Evolutionary conservation across 2,113 vertebrate genomes (phyloP).

Genomic region (Channa argus): DNA sequence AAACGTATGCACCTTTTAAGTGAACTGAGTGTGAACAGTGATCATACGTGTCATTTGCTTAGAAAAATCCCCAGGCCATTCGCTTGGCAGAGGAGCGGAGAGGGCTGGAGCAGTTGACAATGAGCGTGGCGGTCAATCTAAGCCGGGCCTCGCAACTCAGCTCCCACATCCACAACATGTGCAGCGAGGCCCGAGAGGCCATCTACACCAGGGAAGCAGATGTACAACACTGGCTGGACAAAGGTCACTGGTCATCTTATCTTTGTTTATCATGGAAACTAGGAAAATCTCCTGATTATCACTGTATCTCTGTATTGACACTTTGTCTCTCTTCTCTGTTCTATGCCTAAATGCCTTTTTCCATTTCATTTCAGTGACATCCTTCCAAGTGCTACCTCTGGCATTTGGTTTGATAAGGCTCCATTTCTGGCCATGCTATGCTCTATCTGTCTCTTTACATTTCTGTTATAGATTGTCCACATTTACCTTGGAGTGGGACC

Average conservation of each 20-base stretch:
- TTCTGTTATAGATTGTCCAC: background rate
- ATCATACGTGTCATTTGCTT: constrained; percentile 23
- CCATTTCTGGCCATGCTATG: background rate
- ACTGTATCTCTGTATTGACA: background rate
- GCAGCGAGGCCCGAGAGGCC: constrained; percentile 91
- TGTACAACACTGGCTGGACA: constrained; percentile 92
- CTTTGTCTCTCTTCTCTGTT: constrained; percentile 7
- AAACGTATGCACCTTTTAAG: too few species aligned
- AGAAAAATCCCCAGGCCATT: constrained; percentile 95
- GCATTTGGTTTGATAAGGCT: constrained; percentile 16
- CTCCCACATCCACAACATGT: constrained; percentile 91
- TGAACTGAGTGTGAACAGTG: background rate
- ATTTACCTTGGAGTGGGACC: constrained; percentile 3
- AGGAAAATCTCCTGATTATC: background rate
- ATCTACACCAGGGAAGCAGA: constrained; percentile 93
- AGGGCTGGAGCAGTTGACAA: constrained; percentile 88
- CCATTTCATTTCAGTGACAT: constrained; percentile 16
- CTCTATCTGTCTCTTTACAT: constrained; percentile 6
- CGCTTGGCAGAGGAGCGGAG: constrained; percentile 92
- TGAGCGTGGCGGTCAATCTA: constrained; percentile 92
- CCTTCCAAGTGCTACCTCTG: constrained; percentile 9
- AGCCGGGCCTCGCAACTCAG: constrained; percentile 91
- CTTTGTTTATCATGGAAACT: constrained; percentile 14
- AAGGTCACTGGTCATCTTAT: constrained; percentile 82
- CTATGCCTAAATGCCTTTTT: constrained; percentile 6